Conservation (phyloP, 2,113 vertebrate genomes). For the Candoia aspera region DNA sequence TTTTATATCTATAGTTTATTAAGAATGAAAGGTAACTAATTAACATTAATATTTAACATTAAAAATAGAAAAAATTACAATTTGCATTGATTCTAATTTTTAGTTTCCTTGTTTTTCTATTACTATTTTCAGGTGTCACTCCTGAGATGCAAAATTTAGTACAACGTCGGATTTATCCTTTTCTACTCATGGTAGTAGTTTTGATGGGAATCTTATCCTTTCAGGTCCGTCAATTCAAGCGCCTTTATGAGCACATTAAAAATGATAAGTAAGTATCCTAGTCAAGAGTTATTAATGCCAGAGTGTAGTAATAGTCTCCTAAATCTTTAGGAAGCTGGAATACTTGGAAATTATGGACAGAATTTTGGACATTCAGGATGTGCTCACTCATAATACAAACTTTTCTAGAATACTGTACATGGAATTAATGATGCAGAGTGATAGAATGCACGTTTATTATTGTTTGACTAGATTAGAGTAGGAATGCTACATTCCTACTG, state of each 20-base stretch:
- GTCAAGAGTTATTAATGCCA: background rate
- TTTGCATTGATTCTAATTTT: background rate
- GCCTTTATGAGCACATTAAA: conserved; percentile 99
- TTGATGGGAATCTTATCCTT: conserved; percentile 96
- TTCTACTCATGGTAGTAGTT: conserved; percentile 95
- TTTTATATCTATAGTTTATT: background rate
- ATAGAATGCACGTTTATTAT: background rate
- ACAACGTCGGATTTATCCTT: conserved; percentile 96
- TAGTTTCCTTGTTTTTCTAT: background rate
- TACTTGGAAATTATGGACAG: background rate
- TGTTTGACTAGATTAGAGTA: background rate
- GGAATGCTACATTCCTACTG: background rate
- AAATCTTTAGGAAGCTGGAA: background rate
- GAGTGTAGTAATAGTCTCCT: background rate
- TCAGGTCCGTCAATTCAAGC: conserved; percentile 98
- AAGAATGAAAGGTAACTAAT: background rate
- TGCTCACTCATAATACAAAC: background rate
- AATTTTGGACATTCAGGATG: background rate
- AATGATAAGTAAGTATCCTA: conserved; percentile 91
- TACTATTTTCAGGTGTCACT: conserved; percentile 83
- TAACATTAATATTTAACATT: background rate
- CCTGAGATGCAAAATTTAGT: conserved; percentile 96
- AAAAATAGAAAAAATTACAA: background rate
- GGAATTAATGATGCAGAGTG: background rate
- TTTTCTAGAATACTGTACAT: background rate